phyloP scores from a whole-genome alignment of 2,888 invertebrate species.

The Quadroppia sp. region DNA sequence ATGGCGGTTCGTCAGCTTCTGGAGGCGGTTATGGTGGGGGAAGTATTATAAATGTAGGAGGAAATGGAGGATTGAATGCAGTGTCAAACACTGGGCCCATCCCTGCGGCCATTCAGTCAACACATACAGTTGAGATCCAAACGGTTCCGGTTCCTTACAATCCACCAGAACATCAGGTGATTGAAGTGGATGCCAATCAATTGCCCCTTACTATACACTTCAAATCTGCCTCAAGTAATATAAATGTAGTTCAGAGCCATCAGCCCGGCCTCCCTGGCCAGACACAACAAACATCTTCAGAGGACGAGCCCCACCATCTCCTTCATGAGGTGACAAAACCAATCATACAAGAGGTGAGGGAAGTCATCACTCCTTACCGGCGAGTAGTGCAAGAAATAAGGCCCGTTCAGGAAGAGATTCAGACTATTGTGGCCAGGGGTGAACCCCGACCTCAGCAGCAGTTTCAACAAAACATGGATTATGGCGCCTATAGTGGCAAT shows the following conservation, averaged over 20 bases:
- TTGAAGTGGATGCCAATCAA: conserved; percentile 30
- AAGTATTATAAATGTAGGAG: not conserved
- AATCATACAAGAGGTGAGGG: conserved; percentile 28
- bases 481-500: not conserved
- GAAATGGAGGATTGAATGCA: not conserved
- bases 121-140: conserved; percentile 34
- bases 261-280: not conserved
- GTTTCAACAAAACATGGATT: not conserved
- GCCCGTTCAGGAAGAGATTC: conserved; percentile 13
- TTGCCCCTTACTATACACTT: conserved; percentile 37
- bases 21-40: conserved; percentile 16
- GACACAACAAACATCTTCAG: conserved; percentile 14
- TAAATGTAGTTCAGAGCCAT: conserved; percentile 35
- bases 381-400: conserved; percentile 20
- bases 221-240: conserved; percentile 29
- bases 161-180: conserved; percentile 27
- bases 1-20: not conserved
- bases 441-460: not conserved
- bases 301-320: conserved; percentile 38
- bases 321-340: conserved; percentile 37
- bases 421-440: conserved; percentile 28
- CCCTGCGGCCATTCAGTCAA: conserved; percentile 34
- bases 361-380: conserved; percentile 25
- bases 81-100: conserved; percentile 6
- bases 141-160: conserved; percentile 33